These are phyloP conservation scores for Pseudomyrmex cubaensis DNA, from an alignment of 1,140 invertebrate species.

Conservation along the genomic window DNA sequence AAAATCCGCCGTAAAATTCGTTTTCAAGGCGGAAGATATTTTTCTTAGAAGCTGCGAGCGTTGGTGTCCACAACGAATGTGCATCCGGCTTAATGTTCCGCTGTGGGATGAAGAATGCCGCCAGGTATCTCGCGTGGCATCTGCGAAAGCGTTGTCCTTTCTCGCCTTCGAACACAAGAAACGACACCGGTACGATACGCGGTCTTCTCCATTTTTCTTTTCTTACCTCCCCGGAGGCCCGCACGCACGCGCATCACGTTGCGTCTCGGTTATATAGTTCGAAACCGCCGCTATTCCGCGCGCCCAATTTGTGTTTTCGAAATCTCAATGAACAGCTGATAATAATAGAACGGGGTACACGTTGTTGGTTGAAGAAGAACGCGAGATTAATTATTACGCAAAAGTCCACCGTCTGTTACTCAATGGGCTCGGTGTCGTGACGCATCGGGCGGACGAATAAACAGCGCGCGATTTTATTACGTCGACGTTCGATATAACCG, in stretches of 20 bases:
- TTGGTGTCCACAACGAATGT: constrained; percentile 73
- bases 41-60: constrained; percentile 69
- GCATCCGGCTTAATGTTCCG: constrained; percentile 74
- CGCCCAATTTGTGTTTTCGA: constrained; percentile 15
- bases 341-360: too few species aligned
- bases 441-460: neutral
- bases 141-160: constrained; percentile 70
- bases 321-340: neutral
- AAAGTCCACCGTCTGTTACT: neutral
- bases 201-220: constrained; percentile 71
- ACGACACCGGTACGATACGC: constrained; percentile 22
- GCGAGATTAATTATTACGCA: neutral
- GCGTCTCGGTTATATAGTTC: neutral
- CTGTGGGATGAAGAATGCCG: constrained; percentile 71
- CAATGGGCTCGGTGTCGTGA: neutral
- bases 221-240: constrained; percentile 57
- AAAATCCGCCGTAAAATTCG: constrained; percentile 73
- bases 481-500: constrained; percentile 13
- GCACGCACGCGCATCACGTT: neutral
- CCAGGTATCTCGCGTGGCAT: constrained; percentile 74
- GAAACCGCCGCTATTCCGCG: constrained; percentile 1
- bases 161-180: constrained; percentile 57
- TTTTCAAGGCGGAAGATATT: constrained; percentile 71
- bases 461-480: constrained; percentile 17
- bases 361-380: neutral